Evolutionary conservation across 2,888 invertebrate species (phyloP), one percentile per base, ranked within the genome.

Genomic region (Zonitis immaculata): DNA sequence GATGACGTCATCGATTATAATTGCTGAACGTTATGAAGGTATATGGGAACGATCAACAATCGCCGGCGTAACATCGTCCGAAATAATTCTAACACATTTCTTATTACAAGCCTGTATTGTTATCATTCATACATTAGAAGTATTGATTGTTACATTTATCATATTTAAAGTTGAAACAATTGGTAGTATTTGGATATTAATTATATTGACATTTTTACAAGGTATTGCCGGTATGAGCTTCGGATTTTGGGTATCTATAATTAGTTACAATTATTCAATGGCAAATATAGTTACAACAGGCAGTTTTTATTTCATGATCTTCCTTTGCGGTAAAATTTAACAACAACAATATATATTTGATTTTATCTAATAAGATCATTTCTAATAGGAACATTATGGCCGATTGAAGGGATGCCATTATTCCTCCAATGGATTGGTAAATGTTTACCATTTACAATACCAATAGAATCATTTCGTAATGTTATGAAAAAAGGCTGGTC

Each of bases 271-370:
- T 26, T 91, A 92, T 64, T 86, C 86, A 0, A 80, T 88, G 66
- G 88, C 93, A 0, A 91, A 93, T 78, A 92, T 91, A 71, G 81
- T 89, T 9, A 84, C 92, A 0, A 85, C 93, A 0, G 95, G 95
- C 11, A 89, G 89, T 58, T 94, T 95, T 70, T 95, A 94, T 70
- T 94, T 95, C 0, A 87, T 92, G 80, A 84, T 95, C 58, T 77
- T 95, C 57, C 77, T 93, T 6, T 90, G 91, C 72, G 94, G 94
- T 92, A 74, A 78, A 84, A 77, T 45, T 32, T 45, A 25, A 22
- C 5, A 4, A 4, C 22, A 5, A 22, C 22, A 35, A 39, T 20
- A 44, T 30, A 22, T 43, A 6, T 3, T 43, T 14, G 9, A 44
- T 44, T 44, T 8, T 44, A n/a, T n/a, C n/a, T n/a, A n/a, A n/a